phyloP scores from a whole-genome alignment of 2,113 vertebrate genomes.

The Terrapene triunguis region DNA sequence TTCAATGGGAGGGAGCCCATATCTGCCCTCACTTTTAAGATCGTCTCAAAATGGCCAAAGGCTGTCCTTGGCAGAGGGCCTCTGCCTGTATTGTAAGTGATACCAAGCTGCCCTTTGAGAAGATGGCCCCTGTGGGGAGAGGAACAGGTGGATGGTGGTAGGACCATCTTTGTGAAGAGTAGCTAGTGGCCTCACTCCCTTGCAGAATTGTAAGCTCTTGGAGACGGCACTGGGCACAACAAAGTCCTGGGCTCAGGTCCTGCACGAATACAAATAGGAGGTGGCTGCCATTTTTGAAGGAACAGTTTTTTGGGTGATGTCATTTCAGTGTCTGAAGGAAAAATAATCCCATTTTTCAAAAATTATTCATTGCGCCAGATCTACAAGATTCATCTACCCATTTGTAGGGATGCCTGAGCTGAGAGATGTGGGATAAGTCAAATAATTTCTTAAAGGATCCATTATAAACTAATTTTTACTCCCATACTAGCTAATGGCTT shows the following conservation, averaged over 20 bases:
- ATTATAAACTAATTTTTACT: too few relatives aligned
- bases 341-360: too few relatives aligned
- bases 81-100: not conserved
- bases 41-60: not conserved
- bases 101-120: not conserved
- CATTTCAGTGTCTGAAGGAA: too few relatives aligned
- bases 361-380: too few relatives aligned
- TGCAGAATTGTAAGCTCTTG: not conserved
- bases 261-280: not conserved
- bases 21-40: not conserved
- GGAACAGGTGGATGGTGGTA: not conserved
- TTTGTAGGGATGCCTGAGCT: too few relatives aligned
- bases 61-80: not conserved
- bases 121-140: not conserved
- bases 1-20: not conserved
- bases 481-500: too few relatives aligned
- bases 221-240: not conserved
- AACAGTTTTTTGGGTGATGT: not conserved
- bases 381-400: too few relatives aligned
- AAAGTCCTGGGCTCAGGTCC: not conserved
- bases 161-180: not conserved
- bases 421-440: too few relatives aligned
- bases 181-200: not conserved
- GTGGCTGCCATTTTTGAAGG: not conserved
- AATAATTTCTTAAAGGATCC: too few relatives aligned